These are phyloP conservation scores for Poeciliopsis retropinna DNA, from an alignment of 2,113 vertebrate species.

Conservation along the genomic window DNA sequence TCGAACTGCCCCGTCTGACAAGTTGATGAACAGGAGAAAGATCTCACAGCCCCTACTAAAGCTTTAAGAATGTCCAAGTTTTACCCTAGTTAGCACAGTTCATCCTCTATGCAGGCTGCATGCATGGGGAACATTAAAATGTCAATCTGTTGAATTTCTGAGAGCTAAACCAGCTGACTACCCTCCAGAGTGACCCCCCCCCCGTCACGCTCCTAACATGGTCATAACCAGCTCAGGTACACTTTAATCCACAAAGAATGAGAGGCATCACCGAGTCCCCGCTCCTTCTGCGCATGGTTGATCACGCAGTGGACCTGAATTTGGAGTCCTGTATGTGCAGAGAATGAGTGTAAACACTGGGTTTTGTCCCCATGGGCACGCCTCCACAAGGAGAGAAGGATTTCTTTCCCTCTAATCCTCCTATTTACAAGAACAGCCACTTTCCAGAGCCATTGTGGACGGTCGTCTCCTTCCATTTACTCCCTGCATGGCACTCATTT, in stretches of 20 bases:
- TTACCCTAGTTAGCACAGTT: neutral
- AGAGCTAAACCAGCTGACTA: neutral
- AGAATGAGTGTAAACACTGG: constrained; percentile 53
- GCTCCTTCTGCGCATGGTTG: constrained; percentile 21
- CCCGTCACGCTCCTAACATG: neutral
- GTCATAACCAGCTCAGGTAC: constrained; percentile 8
- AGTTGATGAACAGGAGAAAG: neutral
- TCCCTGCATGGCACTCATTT: constrained; percentile 74
- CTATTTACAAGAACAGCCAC: constrained; percentile 76
- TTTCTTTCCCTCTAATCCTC: constrained; percentile 74
- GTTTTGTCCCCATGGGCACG: constrained; percentile 71
- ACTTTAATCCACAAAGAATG: constrained; percentile 11
- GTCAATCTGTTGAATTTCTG: neutral
- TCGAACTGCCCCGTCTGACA: neutral
- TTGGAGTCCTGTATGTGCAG: constrained; percentile 32
- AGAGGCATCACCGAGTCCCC: constrained; percentile 5
- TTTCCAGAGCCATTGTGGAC: constrained; percentile 75
- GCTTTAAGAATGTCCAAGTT: neutral
- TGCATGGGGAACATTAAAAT: neutral
- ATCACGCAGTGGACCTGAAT: constrained; percentile 25
- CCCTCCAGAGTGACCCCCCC: neutral
- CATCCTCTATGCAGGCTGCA: neutral
- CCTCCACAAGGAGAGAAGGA: constrained; percentile 66
- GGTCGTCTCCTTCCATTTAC: constrained; percentile 78
- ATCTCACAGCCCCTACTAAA: neutral